Percentiles rank a stretch among this genome's conserved stretches.
Evolutionary conservation across 2,797 vertebrate species (phyloP).

Genomic region (Notolepis coatsorum): DNA sequence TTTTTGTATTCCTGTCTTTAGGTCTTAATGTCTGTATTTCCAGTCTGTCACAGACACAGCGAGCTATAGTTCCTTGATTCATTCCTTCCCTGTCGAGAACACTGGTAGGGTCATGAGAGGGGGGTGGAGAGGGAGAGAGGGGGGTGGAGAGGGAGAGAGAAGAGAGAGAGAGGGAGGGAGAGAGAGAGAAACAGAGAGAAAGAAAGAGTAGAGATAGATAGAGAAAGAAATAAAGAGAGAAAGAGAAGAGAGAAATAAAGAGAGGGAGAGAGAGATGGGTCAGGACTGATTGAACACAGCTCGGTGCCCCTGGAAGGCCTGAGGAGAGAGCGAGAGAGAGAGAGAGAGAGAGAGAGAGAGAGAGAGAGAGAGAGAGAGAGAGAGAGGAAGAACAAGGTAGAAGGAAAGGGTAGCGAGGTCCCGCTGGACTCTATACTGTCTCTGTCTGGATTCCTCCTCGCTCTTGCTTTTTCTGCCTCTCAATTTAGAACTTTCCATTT

Average conservation of each 20-base stretch:
- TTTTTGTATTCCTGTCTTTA: no score
- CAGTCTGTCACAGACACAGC: no score
- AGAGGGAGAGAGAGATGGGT: slow-evolving; percentile 7
- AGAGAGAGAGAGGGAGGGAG: slow-evolving; percentile 4
- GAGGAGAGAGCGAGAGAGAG: slow-evolving; percentile 27
- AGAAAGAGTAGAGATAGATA: slow-evolving; percentile 4
- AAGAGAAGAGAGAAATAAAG: slow-evolving; percentile 35
- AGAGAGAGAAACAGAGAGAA: background rate
- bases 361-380: background rate
- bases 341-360: slow-evolving; percentile 16
- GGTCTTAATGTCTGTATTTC: no score
- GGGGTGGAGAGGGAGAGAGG: slow-evolving; percentile 3
- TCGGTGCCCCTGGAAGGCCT: no score
- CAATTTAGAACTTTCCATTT: background rate
- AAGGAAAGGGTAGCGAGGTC: background rate
- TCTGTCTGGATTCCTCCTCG: background rate
- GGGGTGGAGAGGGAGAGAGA: background rate
- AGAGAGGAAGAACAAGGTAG: slow-evolving; percentile 26
- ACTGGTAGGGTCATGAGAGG: no score
- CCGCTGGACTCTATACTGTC: no score
- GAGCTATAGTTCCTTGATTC: no score
- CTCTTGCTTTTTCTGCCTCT: background rate
- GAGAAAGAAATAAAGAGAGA: slow-evolving; percentile 34
- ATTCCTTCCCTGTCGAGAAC: no score
- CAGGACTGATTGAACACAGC: no score